Evolutionary conservation across 2,113 vertebrate species (phyloP), one percentile per base, ranked within the genome.

Genomic region (Stegostoma tigrinum): DNA sequence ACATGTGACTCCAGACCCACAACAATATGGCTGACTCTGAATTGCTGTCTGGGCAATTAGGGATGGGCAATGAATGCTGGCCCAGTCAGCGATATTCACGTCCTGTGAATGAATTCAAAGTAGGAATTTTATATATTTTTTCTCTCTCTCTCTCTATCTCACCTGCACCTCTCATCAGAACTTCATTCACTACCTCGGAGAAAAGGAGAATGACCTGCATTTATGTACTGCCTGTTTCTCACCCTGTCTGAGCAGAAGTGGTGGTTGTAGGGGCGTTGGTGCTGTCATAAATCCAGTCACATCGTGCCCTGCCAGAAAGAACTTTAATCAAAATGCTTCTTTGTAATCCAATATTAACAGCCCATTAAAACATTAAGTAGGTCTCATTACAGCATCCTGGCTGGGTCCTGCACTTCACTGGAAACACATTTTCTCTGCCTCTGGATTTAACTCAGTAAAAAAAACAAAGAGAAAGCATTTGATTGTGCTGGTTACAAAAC

Each of bases 281-380:
- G 23, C 86, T 89, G 27, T 55, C 27, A 87, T 55, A 48, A 89
- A 89, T 89, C 86, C 86, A 30, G 86, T 89, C 52, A 89, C 34
- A 55, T 61, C n/a, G 5, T 19, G 30, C 61, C 3, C 19, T 38
- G 89, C 61, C 89, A 67, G 42, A 8, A 64, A 6, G 34, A 48
- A 61, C 12, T 38, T 66, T 67, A 23, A 38, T 66, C 61, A 93
- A 93, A 91, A 67, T 38, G 89, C 89, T 19, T 93, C 61, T 66
- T 67, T 17, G 15, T 21, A 21, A 93, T 67, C 89, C 89, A 93
- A 93, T 93, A 93, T 93, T 93, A 93, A 45, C 89, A 93, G 61
- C n/a, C n/a, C 61, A 38, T 93, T 19, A 93, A 93, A 93, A 23
- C 19, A n/a, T 67, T 66, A 93, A 93, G 89, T 67, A 66, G n/a